Percentiles rank a stretch among this genome's conserved stretches.
Evolutionary conservation across 2,888 invertebrate genomes (phyloP).

Genomic region (Scaptomyza tumidula): DNA sequence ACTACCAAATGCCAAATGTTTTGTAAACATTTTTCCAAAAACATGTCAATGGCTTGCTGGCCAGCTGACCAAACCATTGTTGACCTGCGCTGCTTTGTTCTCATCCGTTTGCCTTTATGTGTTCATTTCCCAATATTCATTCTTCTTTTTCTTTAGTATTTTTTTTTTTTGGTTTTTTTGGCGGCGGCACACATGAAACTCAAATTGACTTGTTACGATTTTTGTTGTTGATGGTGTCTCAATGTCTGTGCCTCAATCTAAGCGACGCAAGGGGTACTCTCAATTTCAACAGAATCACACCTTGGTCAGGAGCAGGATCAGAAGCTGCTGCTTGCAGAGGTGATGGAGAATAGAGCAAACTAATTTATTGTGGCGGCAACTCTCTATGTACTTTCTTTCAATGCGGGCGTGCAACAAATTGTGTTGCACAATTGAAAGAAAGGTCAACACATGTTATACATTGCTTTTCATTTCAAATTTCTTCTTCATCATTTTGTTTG

Average conservation of each 20-base stretch:
- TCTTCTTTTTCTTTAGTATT: slow-evolving; percentile 1
- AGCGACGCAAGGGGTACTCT: slow-evolving; percentile 65
- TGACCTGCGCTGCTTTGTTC: slow-evolving; percentile 66
- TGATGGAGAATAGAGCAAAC: slow-evolving; percentile 21
- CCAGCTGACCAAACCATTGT: slow-evolving; percentile 48
- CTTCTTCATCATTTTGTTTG: not conserved
- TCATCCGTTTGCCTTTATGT: slow-evolving; percentile 35
- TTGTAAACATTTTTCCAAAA: slow-evolving; percentile 79
- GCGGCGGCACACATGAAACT: slow-evolving; percentile 53
- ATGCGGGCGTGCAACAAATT: slow-evolving; percentile 58
- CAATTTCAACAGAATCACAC: slow-evolving; percentile 77
- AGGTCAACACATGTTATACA: slow-evolving; percentile 20
- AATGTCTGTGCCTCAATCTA: slow-evolving; percentile 31
- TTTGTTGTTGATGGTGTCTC: slow-evolving; percentile 37
- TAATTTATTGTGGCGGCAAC: slow-evolving; percentile 60
- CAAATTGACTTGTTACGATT: slow-evolving; percentile 76
- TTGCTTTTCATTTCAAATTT: slow-evolving; percentile 2
- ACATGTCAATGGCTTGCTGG: slow-evolving; percentile 66
- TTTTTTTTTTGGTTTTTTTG: slow-evolving; percentile 7
- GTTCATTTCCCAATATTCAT: slow-evolving; percentile 5
- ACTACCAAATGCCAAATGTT: slow-evolving; percentile 69
- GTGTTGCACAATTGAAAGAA: slow-evolving; percentile 36
- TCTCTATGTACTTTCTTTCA: slow-evolving; percentile 53
- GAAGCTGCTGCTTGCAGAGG: slow-evolving; percentile 26
- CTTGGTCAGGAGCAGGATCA: slow-evolving; percentile 35